These are phyloP conservation scores for Anthrax anthrax DNA, from an alignment of 2,888 invertebrate species.

Conservation along the genomic window DNA sequence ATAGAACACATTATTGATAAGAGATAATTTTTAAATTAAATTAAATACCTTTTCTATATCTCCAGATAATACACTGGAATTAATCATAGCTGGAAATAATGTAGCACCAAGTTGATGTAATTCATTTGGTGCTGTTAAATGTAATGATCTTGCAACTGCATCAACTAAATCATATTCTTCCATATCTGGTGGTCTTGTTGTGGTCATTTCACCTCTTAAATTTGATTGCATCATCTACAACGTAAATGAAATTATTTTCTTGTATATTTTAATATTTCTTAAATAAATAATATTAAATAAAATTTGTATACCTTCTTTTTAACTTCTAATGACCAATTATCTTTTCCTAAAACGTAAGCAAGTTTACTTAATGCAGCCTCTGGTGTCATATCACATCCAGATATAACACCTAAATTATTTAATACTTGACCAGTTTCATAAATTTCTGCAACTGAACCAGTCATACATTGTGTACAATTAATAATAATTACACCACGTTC, in stretches of 20 bases:
- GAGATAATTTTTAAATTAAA: neutral
- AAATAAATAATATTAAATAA: neutral
- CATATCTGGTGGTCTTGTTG: constrained; percentile 22
- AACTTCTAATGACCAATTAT: constrained; percentile 45
- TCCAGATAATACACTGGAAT: constrained; percentile 43
- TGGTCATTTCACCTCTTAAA: constrained; percentile 67
- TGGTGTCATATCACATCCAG: constrained; percentile 47
- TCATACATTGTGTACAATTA: constrained; percentile 82
- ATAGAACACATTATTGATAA: neutral
- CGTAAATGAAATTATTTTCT: neutral
- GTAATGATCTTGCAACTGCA: constrained; percentile 43
- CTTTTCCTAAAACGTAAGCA: constrained; percentile 73
- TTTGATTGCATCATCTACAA: constrained; percentile 60
- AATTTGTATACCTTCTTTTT: constrained; percentile 43
- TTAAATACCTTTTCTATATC: constrained; percentile 38
- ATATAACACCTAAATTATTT: constrained; percentile 25
- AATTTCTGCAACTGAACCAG: constrained; percentile 62
- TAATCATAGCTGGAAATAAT: constrained; percentile 54
- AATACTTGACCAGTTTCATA: constrained; percentile 72
- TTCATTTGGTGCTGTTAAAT: constrained; percentile 40
- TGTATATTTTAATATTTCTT: neutral
- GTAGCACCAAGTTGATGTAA: constrained; percentile 41
- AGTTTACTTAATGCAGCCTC: constrained; percentile 89
- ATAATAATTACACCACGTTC: constrained; percentile 70
- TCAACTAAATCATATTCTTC: constrained; percentile 41